Evolutionary conservation across 1,140 invertebrate species (phyloP).

Genomic region (Pollicipes pollicipes): DNA sequence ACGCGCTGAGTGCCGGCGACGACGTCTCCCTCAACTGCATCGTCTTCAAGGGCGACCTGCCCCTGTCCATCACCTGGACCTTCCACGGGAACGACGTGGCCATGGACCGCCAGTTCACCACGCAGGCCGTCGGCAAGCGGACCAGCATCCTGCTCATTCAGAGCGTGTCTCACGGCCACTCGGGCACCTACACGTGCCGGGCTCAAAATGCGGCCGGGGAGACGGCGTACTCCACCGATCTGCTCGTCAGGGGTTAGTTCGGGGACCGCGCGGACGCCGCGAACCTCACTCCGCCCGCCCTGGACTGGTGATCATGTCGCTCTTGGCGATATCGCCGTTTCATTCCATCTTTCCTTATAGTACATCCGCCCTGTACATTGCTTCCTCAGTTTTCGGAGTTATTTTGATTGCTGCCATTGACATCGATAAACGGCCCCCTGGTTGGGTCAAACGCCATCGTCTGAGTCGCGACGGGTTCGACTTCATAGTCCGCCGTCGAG

Average conservation of each 20-base stretch:
- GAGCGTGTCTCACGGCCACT: slow-evolving; percentile 39
- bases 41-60: slow-evolving; percentile 66
- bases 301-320: too few relatives aligned
- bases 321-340: too few relatives aligned
- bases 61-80: slow-evolving; percentile 56
- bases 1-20: slow-evolving; percentile 27
- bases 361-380: too few relatives aligned
- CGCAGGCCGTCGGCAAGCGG: slow-evolving; percentile 41
- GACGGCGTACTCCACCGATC: slow-evolving; percentile 12
- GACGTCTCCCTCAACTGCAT: slow-evolving; percentile 48
- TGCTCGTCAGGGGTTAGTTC: slow-evolving; percentile 13
- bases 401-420: too few relatives aligned
- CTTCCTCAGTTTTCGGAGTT: too few relatives aligned
- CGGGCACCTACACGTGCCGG: slow-evolving; percentile 30
- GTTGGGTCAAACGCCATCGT: too few relatives aligned
- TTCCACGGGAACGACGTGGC: slow-evolving; percentile 39
- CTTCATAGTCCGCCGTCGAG: too few relatives aligned
- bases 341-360: too few relatives aligned
- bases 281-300: too few relatives aligned
- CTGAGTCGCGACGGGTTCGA: too few relatives aligned
- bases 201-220: slow-evolving; percentile 28
- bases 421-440: too few relatives aligned
- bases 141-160: slow-evolving; percentile 56
- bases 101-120: slow-evolving; percentile 21
- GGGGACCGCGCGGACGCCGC: too few relatives aligned